phyloP scores from a whole-genome alignment of 2,888 invertebrate genomes.

The Leptinotarsa tumamoca region DNA sequence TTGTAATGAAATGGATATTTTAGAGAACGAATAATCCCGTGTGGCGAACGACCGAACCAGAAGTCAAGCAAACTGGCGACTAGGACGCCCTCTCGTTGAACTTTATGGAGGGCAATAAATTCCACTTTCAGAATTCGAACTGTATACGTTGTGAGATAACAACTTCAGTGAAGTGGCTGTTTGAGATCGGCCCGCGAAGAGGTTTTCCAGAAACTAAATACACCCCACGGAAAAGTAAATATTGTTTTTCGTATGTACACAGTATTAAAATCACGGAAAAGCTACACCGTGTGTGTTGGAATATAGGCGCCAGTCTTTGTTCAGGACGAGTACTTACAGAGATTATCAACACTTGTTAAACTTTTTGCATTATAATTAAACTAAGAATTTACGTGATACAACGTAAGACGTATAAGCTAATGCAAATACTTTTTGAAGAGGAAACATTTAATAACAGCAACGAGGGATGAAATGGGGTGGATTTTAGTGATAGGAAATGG shows the following conservation, averaged over 20 bases:
- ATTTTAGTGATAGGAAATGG: no score
- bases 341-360: not conserved
- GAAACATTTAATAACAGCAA: no score
- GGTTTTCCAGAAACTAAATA: slow-evolving; percentile 25
- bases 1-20: slow-evolving; percentile 26
- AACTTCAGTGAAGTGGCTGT: slow-evolving; percentile 27
- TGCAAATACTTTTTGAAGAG: no score
- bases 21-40: slow-evolving; percentile 11
- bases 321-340: not conserved
- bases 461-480: no score
- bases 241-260: slow-evolving; percentile 17
- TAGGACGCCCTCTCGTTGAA: slow-evolving; percentile 28
- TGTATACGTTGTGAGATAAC: slow-evolving; percentile 29
- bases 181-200: slow-evolving; percentile 25
- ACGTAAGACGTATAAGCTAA: no score
- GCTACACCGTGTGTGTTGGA: not conserved
- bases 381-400: no score
- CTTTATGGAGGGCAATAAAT: slow-evolving; percentile 36
- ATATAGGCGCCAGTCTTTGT: not conserved
- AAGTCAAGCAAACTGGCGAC: slow-evolving; percentile 21
- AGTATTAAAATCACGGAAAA: slow-evolving; percentile 3
- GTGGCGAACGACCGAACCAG: slow-evolving; percentile 10
- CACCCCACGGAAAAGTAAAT: slow-evolving; percentile 15
- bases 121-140: slow-evolving; percentile 29
- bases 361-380: not conserved